Evolutionary conservation across 2,797 vertebrate species (phyloP), one percentile per base, ranked within the genome.

Genomic region (Melanotaenia parkinsoni): DNA sequence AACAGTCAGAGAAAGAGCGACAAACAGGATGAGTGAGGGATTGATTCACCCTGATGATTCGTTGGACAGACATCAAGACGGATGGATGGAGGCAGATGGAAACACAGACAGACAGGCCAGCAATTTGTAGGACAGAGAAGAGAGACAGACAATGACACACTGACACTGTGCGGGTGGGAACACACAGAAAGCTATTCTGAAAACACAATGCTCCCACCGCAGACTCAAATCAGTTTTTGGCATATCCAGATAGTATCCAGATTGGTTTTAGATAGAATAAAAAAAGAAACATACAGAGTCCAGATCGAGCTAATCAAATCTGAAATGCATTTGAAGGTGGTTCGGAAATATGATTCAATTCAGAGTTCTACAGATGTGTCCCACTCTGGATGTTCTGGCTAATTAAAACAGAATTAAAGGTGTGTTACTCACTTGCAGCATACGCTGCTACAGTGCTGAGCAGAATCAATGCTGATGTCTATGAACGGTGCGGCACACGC

Each of bases 1-100:
- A 75, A 89, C 63, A 76, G 60, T 70, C 76, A 2, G 63, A 83
- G 80, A 84, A 75, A 80, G 83, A 87, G 67, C 81, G 87, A 84
- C 84, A 76, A 82, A 88, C 64, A 24, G 70, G 70, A 85, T 32
- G 72, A 84, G 80, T 32, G 70, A 78, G 62, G 75, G 70, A 89
- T 80, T 85, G 88, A 89, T 89, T 87, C 64, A 60, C 51, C 54
- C 67, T 72, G 78, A 88, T 72, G 83, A 72, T 76, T 77, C 77
- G 75, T 69, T 82, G 82, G 85, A 85, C 85, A 87, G 86, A 69
- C 51, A 58, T 88, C 81, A 74, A 70, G 76, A 83, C 7, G 75
- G 76, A 86, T 80, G 79, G 86, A 90, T 74, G 68, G 77, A 88
- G 81, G 76, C 79, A 62, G 82, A 85, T 82, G 75, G 76, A 77